Evolutionary conservation across 2,888 invertebrate species (phyloP).

Genomic region (Dolomedes plantarius): DNA sequence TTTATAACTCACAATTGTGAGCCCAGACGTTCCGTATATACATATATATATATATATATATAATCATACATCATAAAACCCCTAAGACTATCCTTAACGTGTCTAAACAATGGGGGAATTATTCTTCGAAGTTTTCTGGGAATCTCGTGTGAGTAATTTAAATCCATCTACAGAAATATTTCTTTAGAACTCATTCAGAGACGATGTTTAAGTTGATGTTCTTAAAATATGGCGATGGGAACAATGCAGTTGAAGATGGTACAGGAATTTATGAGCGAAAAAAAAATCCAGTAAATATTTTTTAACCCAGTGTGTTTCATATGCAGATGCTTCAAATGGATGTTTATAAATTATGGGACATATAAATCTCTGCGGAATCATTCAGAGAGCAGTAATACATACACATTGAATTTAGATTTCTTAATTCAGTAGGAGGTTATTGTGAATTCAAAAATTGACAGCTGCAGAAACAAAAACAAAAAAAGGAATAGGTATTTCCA

Average conservation of each 20-base stretch:
- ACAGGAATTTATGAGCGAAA: neutral
- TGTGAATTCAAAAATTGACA: too few species aligned
- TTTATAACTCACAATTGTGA: neutral
- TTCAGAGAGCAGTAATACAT: too few species aligned
- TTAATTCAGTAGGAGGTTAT: too few species aligned
- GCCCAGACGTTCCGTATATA: neutral
- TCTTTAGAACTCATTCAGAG: neutral
- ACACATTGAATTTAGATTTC: too few species aligned
- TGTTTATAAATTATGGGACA: too few species aligned
- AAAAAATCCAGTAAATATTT: too few species aligned
- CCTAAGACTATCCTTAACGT: neutral
- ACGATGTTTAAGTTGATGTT: neutral
- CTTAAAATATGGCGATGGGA: neutral
- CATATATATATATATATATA: too few species aligned
- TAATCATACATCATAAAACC: neutral
- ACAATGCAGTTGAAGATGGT: neutral
- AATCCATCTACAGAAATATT: neutral
- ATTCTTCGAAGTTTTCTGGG: neutral
- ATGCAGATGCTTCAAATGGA: too few species aligned
- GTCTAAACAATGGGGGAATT: neutral
- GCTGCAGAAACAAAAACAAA: too few species aligned
- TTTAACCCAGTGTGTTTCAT: too few species aligned
- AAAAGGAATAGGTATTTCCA: too few species aligned
- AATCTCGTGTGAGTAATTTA: constrained; percentile 7
- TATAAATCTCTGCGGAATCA: too few species aligned